Conservation (phyloP, 2,888 invertebrate species). For the Abrostola tripartita region DNA sequence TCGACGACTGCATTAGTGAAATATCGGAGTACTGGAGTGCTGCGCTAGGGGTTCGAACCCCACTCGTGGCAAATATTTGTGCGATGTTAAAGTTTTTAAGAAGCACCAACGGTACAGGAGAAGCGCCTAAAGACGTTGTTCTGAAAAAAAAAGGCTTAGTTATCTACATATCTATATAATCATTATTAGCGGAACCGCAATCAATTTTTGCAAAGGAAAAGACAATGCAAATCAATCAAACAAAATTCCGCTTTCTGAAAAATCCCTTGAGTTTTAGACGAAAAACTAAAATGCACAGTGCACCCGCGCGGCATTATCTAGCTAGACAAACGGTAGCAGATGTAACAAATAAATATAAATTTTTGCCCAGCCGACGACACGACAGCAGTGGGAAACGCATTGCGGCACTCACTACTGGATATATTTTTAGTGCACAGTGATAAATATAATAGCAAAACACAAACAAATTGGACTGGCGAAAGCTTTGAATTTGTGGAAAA, state of each 20-base stretch:
- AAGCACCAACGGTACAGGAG: too few relatives aligned
- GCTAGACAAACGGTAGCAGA: conserved; percentile 40
- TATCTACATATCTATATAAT: too few relatives aligned
- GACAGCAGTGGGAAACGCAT: conserved; percentile 53
- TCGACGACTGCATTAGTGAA: too few relatives aligned
- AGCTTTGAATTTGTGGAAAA: conserved; percentile 24
- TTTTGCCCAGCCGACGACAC: conserved; percentile 52
- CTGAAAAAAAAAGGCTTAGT: too few relatives aligned
- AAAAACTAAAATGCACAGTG: conserved; percentile 1
- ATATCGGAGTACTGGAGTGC: too few relatives aligned
- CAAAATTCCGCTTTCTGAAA: not conserved
- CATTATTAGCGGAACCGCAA: too few relatives aligned
- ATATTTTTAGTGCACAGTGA: conserved; percentile 52
- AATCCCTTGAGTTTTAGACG: not conserved
- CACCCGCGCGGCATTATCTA: conserved; percentile 12
- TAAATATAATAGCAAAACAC: conserved; percentile 52
- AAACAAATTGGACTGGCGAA: conserved; percentile 36
- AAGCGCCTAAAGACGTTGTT: too few relatives aligned
- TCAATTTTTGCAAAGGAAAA: not conserved
- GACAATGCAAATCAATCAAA: not conserved
- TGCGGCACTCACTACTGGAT: conserved; percentile 46
- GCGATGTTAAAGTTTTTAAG: too few relatives aligned
- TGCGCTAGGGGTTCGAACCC: too few relatives aligned
- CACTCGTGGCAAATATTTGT: too few relatives aligned
- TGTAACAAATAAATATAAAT: conserved; percentile 60